A percentile compares a stretch with the other conserved stretches of the same genome.
These are phyloP conservation scores for Varanus komodoensis DNA, from an alignment of 2,113 vertebrate genomes.

Conservation along the genomic window DNA sequence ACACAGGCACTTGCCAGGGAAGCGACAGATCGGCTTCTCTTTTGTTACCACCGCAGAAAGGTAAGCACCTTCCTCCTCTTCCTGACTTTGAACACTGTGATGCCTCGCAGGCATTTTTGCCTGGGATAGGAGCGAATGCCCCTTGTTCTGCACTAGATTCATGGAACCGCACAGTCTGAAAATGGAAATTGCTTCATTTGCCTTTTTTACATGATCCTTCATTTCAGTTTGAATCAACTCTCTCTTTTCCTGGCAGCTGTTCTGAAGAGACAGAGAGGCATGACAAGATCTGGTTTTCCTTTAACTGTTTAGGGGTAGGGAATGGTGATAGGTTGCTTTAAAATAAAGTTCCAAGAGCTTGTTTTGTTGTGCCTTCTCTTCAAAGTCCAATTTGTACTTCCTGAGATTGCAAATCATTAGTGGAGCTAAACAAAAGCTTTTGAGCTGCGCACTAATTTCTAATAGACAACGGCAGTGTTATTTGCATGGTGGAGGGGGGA, in stretches of 20 bases:
- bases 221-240: conserved; percentile 26
- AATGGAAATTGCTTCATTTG: background rate
- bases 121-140: background rate
- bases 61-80: conserved; percentile 51
- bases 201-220: conserved; percentile 15
- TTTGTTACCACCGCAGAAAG: conserved; percentile 32
- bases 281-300: background rate
- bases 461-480: background rate
- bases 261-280: background rate
- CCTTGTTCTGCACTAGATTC: background rate
- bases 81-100: rapidly evolving
- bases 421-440: conserved; percentile 10
- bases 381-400: background rate
- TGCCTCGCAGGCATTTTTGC: background rate
- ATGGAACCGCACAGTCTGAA: conserved; percentile 37
- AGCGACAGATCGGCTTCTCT: conserved; percentile 28
- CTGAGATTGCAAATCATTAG: background rate
- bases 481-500: background rate
- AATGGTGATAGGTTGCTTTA: background rate
- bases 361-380: conserved; percentile 11
- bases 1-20: background rate
- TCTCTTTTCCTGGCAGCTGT: conserved; percentile 18
- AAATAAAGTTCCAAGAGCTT: background rate
- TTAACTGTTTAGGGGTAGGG: background rate
- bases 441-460: conserved; percentile 8